These are phyloP conservation scores for Philotrypesis tridentata DNA, from an alignment of 1,140 invertebrate species.

Conservation along the genomic window DNA sequence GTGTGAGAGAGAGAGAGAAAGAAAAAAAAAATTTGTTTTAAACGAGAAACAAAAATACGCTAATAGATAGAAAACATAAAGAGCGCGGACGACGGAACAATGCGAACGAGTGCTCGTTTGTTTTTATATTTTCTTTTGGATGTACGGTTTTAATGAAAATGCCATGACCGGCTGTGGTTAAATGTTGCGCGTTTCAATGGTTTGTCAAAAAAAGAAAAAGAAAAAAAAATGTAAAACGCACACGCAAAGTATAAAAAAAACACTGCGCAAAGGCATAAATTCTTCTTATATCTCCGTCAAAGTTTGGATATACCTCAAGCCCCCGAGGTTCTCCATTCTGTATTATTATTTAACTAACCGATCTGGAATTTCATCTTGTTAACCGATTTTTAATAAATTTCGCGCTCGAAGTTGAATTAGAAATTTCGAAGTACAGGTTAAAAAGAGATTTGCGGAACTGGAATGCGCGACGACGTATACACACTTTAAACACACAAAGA, in stretches of 20 bases:
- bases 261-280: too few species aligned
- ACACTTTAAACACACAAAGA: too few species aligned
- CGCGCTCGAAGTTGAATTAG: not conserved
- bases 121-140: not conserved
- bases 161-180: not conserved
- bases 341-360: too few species aligned
- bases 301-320: too few species aligned
- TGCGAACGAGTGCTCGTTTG: not conserved
- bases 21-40: not conserved
- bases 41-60: constrained; percentile 2
- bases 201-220: not conserved
- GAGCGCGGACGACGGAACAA: constrained; percentile 2
- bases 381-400: too few species aligned
- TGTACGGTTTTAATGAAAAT: not conserved
- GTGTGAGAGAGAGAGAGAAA: not conserved
- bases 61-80: constrained; percentile 16
- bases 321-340: too few species aligned
- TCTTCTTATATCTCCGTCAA: not conserved
- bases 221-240: too few species aligned
- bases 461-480: too few species aligned
- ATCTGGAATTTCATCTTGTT: too few species aligned
- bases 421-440: constrained; percentile 1
- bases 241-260: too few species aligned
- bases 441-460: constrained; percentile 30
- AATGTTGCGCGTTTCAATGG: not conserved